phyloP scores from a whole-genome alignment of 2,888 invertebrate species.

The Himalopsyche kuldschensis region DNA sequence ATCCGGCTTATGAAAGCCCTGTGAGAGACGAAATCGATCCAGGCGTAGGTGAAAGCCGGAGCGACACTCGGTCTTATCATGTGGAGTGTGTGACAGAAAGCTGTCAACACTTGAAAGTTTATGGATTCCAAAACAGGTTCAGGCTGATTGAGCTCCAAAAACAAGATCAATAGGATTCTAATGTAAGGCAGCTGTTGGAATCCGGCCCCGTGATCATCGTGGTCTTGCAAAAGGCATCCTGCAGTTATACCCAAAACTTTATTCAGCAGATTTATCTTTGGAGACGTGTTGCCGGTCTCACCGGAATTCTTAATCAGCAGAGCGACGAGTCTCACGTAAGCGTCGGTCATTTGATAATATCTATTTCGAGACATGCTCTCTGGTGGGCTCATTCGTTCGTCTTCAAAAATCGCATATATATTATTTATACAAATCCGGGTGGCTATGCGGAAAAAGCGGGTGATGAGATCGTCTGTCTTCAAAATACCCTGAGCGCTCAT shows the following conservation, averaged over 20 bases:
- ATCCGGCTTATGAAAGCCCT: conserved; percentile 93
- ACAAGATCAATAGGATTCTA: conserved; percentile 93
- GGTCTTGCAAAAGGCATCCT: conserved; percentile 93
- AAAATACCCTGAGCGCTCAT: conserved; percentile 93
- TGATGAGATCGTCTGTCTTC: conserved; percentile 96
- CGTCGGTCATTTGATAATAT: conserved; percentile 94
- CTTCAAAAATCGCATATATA: conserved; percentile 81
- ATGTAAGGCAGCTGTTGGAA: conserved; percentile 99
- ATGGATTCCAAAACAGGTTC: conserved; percentile 93
- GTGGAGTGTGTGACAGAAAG: conserved; percentile 94
- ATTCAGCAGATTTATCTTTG: conserved; percentile 94
- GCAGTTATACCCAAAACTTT: conserved; percentile 95
- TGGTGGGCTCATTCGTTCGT: conserved; percentile 67
- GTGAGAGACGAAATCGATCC: conserved; percentile 97
- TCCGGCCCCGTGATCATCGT: conserved; percentile 84
- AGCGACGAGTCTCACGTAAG: conserved; percentile 91
- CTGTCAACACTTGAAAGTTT: conserved; percentile 91
- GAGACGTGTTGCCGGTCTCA: conserved; percentile 86
- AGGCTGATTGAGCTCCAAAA: conserved; percentile 92
- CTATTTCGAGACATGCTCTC: conserved; percentile 74
- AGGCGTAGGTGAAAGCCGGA: conserved; percentile 96
- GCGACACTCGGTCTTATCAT: conserved; percentile 90
- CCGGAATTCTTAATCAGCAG: conserved; percentile 94
- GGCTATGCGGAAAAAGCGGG: conserved; percentile 94
- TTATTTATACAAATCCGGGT: conserved; percentile 96